Evolutionary conservation across 2,888 invertebrate genomes (phyloP), one percentile per base, ranked within the genome.

Genomic region (Ophion costatus): DNA sequence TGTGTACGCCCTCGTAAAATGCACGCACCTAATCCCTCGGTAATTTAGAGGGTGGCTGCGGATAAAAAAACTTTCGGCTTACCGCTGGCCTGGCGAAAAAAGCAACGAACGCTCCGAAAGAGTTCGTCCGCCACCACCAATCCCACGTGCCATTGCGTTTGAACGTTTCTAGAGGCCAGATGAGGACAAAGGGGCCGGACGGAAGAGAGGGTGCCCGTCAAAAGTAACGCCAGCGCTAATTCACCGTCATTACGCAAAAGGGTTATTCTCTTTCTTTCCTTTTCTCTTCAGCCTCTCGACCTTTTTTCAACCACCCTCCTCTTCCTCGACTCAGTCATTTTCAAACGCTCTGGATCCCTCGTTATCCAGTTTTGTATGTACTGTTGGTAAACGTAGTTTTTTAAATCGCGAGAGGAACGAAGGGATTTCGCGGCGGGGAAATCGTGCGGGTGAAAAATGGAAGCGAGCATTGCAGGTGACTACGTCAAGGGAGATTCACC

Each of bases 201-300:
- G 29, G 4, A 29, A 29, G 29, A 29, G 29, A 29, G 85, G 86
- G 82, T 38, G 80, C 66, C 75, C 42, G 78, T 79, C 87, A 80
- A 73, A 85, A 87, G 83, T 82, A 83, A 82, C 82, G 87, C 84
- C 80, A 79, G 87, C 85, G 90, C 89, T 90, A 90, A 91, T 91
- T 91, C 87, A 88, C 87, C 88, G 74, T 87, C 88, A 89, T 90
- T 89, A 90, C 84, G 86, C 80, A 80, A 83, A 91, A 90, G 89
- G 90, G 89, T 91, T 91, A 88, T 88, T 87, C 76, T 80, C 74
- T 84, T 77, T 71, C 61, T 82, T 83, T 78, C 74, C 59, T 66
- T 66, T 74, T 70, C 75, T 71, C 57, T 33, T 73, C 80, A 75
- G 61, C 78, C 42, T 38, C 45, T 33, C 56, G 56, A 11, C 20